phyloP scores from a whole-genome alignment of 2,888 invertebrate genomes.

The Melipona beecheii region DNA sequence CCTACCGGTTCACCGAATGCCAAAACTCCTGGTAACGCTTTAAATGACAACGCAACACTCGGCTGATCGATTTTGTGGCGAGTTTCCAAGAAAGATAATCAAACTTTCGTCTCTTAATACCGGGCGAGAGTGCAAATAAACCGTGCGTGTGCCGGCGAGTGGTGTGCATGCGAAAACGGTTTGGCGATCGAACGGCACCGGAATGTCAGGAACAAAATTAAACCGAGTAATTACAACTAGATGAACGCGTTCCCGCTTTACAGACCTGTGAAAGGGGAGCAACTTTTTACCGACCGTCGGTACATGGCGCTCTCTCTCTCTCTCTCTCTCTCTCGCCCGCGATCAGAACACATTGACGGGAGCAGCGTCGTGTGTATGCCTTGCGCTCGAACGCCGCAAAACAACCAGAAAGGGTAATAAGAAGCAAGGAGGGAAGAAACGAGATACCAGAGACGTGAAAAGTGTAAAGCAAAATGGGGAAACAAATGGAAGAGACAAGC shows the following conservation, averaged over 20 bases:
- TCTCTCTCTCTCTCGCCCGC: neutral
- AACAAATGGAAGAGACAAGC: constrained; percentile 24
- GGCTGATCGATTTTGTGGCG: constrained; percentile 33
- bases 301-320: neutral
- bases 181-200: neutral
- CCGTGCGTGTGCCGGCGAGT: neutral
- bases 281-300: constrained; percentile 13
- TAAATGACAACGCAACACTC: constrained; percentile 28
- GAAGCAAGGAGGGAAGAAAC: neutral
- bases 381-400: neutral
- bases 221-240: neutral
- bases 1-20: neutral
- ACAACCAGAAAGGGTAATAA: neutral
- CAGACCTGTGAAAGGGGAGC: no score
- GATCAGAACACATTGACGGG: neutral
- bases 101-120: constrained; percentile 36
- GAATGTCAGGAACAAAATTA: neutral
- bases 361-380: neutral
- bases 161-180: neutral
- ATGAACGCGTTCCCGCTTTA: neutral
- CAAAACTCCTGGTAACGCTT: constrained; percentile 17
- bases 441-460: neutral
- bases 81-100: constrained; percentile 39
- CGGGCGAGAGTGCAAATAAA: constrained; percentile 18
- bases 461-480: constrained; percentile 35